Conservation (phyloP, 2,797 vertebrate species). For the Steatocranus sp. region DNA sequence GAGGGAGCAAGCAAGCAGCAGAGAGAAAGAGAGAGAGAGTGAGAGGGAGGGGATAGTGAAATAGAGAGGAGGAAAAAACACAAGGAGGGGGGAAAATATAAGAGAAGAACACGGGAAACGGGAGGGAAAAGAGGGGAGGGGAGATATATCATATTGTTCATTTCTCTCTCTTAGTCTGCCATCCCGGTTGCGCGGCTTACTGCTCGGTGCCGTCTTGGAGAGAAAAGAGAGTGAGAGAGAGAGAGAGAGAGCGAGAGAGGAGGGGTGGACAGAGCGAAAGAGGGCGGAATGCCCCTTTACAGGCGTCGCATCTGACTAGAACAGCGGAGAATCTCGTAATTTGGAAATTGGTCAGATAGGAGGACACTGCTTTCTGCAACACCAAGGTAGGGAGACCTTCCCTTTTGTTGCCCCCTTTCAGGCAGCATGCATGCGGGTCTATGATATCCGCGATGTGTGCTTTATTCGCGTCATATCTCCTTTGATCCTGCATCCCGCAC, state of each 20-base stretch:
- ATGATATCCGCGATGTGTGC: not conserved
- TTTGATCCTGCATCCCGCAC: conserved; percentile 46
- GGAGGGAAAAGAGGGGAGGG: conserved; percentile 59
- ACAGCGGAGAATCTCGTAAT: conserved; percentile 37
- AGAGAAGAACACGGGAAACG: conserved; percentile 61
- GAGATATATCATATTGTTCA: conserved; percentile 56
- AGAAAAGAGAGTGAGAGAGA: not conserved
- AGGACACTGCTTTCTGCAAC: conserved; percentile 31
- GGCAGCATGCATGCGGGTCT: not conserved
- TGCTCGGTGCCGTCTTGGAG: conserved; percentile 48
- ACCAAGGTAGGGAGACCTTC: conserved; percentile 45
- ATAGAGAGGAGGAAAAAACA: conserved; percentile 61
- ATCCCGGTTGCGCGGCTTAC: conserved; percentile 61
- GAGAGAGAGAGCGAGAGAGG: not conserved
- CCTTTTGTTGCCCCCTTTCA: not conserved
- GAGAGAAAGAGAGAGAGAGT: conserved; percentile 14
- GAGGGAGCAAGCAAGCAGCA: conserved; percentile 27
- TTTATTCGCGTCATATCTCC: conserved; percentile 16
- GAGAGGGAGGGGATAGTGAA: conserved; percentile 56
- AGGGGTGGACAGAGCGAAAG: conserved; percentile 9
- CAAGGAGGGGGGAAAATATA: conserved; percentile 56
- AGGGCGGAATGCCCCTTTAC: conserved; percentile 69
- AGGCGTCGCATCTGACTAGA: conserved; percentile 65
- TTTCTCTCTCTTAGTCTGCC: conserved; percentile 69
- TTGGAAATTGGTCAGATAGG: conserved; percentile 13